Conservation (phyloP, 2,888 invertebrate species). For the Plagodis pulveraria region DNA sequence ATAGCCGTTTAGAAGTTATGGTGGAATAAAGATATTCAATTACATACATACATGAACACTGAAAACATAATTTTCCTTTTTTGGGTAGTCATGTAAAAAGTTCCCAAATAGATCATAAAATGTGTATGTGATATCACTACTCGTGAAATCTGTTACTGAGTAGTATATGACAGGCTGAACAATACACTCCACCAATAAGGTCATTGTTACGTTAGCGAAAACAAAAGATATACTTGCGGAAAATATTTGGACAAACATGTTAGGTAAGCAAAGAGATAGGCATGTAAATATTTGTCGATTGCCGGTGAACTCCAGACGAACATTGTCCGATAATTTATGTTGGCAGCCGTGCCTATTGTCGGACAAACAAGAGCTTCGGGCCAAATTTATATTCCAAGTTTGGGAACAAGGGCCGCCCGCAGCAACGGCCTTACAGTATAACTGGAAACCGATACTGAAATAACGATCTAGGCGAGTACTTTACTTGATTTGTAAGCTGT, state of each 20-base stretch:
- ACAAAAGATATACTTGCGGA: background rate
- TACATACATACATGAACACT: too few relatives aligned
- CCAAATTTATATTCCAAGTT: conserved; percentile 77
- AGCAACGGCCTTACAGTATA: conserved; percentile 56
- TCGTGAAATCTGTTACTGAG: too few relatives aligned
- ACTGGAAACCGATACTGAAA: conserved; percentile 60
- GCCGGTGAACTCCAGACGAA: conserved; percentile 65
- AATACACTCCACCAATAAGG: too few relatives aligned
- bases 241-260: conserved; percentile 17
- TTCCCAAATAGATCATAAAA: too few relatives aligned
- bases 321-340: conserved; percentile 53
- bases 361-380: conserved; percentile 66
- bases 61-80: too few relatives aligned
- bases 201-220: background rate
- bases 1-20: too few relatives aligned
- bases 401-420: conserved; percentile 54
- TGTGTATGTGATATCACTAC: too few relatives aligned
- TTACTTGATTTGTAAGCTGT: background rate
- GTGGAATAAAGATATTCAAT: too few relatives aligned
- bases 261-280: conserved; percentile 39
- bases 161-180: too few relatives aligned
- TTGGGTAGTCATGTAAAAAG: too few relatives aligned
- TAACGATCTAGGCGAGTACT: conserved; percentile 10
- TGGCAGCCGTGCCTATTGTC: conserved; percentile 66
- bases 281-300: conserved; percentile 68